Conservation (phyloP, 2,797 vertebrate genomes). For the Leucoraja ocellata region DNA sequence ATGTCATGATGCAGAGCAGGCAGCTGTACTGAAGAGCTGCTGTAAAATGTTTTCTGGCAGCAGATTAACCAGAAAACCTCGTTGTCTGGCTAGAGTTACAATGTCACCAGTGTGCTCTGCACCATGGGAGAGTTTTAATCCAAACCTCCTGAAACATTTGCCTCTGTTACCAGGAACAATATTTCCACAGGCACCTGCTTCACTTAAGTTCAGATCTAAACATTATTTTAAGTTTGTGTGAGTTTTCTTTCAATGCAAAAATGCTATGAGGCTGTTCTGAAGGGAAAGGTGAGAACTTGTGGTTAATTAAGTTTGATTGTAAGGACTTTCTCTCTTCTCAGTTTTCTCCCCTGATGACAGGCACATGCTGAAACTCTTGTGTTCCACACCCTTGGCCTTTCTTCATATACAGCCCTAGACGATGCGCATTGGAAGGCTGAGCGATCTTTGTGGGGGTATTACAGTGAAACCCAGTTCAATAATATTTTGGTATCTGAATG, state of each 20-base stretch:
- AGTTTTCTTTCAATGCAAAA: background rate
- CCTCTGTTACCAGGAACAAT: conserved; percentile 19
- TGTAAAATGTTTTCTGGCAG: conserved; percentile 35
- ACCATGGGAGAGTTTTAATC: conserved; percentile 32
- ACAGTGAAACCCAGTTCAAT: background rate
- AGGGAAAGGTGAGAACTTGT: conserved; percentile 23
- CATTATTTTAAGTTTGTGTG: conserved; percentile 2
- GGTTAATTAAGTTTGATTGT: conserved; percentile 2
- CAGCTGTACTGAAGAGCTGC: conserved; percentile 21
- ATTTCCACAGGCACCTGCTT: conserved; percentile 19
- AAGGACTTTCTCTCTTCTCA: conserved; percentile 11
- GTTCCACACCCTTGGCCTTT: background rate
- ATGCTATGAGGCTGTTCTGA: background rate
- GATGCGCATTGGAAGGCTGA: background rate
- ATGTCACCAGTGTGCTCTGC: conserved; percentile 28
- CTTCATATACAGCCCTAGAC: background rate
- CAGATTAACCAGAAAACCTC: conserved; percentile 7
- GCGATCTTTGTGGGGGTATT: background rate
- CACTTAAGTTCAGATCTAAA: conserved; percentile 17
- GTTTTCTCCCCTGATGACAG: conserved; percentile 2
- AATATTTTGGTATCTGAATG: too few species aligned
- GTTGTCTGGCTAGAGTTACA: conserved; percentile 26
- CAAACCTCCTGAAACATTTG: conserved; percentile 24
- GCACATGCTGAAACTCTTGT: background rate
- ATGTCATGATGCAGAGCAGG: conserved; percentile 27